phyloP scores from a whole-genome alignment of 92 coral and sea anemone species.

The Virgularia gustaviana region DNA sequence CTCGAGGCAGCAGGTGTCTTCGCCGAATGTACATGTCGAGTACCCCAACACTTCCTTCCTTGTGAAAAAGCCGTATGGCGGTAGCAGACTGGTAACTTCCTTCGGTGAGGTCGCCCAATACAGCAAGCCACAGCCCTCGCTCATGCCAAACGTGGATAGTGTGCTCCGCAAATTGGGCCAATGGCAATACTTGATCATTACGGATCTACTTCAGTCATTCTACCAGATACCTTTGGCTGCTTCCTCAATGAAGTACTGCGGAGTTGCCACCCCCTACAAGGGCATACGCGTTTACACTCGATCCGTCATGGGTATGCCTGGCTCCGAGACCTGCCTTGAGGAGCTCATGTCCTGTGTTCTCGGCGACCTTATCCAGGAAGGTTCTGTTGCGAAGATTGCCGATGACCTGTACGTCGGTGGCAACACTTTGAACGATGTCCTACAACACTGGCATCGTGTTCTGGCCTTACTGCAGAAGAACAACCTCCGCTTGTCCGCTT shows the following conservation, averaged over 20 bases:
- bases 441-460: conserved; percentile 29
- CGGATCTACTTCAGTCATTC: conserved; percentile 48
- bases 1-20: conserved; percentile 36
- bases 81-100: no score
- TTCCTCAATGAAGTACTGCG: no score
- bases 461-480: conserved; percentile 23
- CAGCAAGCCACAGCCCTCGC: no score
- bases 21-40: no score
- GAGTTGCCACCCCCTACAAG: conserved; percentile 25
- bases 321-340: conserved; percentile 41
- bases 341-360: conserved; percentile 38
- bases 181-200: no score
- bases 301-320: conserved; percentile 53
- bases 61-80: no score
- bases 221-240: conserved; percentile 48
- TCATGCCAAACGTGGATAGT: no score
- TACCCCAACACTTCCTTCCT: no score
- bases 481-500: conserved; percentile 38
- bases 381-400: conserved; percentile 19
- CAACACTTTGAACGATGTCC: conserved; percentile 16
- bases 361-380: conserved; percentile 50
- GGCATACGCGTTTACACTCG: conserved; percentile 30
- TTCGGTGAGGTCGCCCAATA: no score
- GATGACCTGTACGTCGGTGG: conserved; percentile 34
- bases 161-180: no score